phyloP scores from a whole-genome alignment of 2,888 invertebrate species.

The Amphipoea lucens region DNA sequence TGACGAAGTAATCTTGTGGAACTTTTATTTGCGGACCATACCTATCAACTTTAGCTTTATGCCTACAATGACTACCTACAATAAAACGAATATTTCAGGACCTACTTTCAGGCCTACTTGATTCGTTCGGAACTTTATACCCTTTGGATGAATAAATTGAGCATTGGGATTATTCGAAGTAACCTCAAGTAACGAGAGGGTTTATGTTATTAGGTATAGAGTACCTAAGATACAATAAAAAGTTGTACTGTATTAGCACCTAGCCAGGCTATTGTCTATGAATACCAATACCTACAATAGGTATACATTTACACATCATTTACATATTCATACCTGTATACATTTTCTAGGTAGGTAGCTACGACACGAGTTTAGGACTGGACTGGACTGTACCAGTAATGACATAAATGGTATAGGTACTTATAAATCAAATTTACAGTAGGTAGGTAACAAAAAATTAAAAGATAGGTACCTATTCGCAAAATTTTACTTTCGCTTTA shows the following conservation, averaged over 20 bases:
- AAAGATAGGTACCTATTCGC: too few species aligned
- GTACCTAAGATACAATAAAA: constrained; percentile 14
- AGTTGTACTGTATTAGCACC: not conserved
- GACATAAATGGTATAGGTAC: not conserved
- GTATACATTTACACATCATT: too few species aligned
- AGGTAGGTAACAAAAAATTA: not conserved
- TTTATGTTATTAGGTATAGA: constrained; percentile 13
- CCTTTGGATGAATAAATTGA: constrained; percentile 16
- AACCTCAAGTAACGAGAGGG: constrained; percentile 18
- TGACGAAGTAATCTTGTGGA: constrained; percentile 35
- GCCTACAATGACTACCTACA: not conserved
- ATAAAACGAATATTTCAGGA: constrained; percentile 44
- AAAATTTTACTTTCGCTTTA: constrained; percentile 12
- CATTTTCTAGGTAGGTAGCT: not conserved
- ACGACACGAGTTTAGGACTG: not conserved
- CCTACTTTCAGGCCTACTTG: constrained; percentile 31
- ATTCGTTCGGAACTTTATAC: constrained; percentile 26
- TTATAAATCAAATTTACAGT: not conserved
- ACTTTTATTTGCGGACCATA: constrained; percentile 39
- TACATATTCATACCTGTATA: not conserved
- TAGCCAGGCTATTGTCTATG: constrained; percentile 25
- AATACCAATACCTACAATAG: constrained; percentile 26
- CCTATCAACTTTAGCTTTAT: constrained; percentile 52
- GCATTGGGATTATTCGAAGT: constrained; percentile 18
- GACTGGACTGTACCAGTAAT: not conserved